Conservation (phyloP, 2,113 vertebrate genomes). For the Tricholaema leucomelas region DNA sequence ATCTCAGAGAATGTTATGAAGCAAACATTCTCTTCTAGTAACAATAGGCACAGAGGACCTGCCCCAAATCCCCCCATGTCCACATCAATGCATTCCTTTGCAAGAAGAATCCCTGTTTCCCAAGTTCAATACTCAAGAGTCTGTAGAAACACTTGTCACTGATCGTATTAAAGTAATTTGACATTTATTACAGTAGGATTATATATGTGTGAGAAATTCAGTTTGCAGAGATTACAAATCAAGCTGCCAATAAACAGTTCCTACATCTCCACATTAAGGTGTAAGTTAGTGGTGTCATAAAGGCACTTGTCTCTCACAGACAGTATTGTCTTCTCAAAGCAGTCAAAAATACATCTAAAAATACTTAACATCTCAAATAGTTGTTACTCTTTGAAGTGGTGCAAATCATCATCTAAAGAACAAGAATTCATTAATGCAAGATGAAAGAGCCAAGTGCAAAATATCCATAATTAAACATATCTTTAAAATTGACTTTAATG, state of each 20-base stretch:
- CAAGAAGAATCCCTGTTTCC: background rate
- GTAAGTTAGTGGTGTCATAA: slow-evolving; percentile 39
- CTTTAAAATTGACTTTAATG: background rate
- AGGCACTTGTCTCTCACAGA: slow-evolving; percentile 70
- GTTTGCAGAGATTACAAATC: slow-evolving; percentile 18
- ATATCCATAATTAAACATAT: background rate
- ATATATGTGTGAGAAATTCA: background rate
- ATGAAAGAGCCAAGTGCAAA: slow-evolving; percentile 36
- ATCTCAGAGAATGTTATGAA: background rate
- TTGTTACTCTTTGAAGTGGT: slow-evolving; percentile 19
- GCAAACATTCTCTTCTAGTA: background rate
- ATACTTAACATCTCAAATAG: slow-evolving; percentile 7
- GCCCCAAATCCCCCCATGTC: background rate
- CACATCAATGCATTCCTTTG: background rate
- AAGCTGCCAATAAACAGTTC: slow-evolving; percentile 29
- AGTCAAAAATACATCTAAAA: slow-evolving; percentile 39
- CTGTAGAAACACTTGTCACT: background rate
- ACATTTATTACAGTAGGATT: background rate
- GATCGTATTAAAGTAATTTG: background rate
- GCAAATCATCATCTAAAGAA: background rate
- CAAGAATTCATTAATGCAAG: background rate
- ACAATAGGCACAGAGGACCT: background rate
- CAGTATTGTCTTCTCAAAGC: background rate
- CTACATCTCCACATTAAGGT: background rate
- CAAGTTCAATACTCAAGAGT: background rate